Base-by-base conservation (phyloP, 2,888 invertebrate species). In the Pharmacophagus antenor region DNA sequence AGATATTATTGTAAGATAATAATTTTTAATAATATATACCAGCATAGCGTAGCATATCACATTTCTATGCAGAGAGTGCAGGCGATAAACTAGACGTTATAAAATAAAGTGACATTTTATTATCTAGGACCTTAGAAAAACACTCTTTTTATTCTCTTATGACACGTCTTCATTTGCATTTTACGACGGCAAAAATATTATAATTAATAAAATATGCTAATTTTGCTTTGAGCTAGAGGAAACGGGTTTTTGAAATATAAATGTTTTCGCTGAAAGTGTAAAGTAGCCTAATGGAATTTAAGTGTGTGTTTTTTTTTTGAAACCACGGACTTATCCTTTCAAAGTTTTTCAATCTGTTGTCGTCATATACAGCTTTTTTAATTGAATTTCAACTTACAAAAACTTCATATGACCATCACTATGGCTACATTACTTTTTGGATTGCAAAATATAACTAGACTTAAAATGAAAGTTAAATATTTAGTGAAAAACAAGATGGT, bases 181-280 rank as follows among this genome's bases (percentile, higher is more conserved):
- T 58, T 22, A 22, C 22, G 7, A 42, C 53, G 25, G 47, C 42
- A 47, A 37, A 58, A 49, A 48, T 53, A 42, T 53, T 42, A 49
- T 53, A 54, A 58, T 53, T 58, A 58, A 53, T 58, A 53, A 58
- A 58, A 58, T 48, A 58, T 53, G 53, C 42, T 37, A 58, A 58
- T 58, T 58, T 58, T n/a, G 17, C 48, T 58, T 53, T 53, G 58
- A 53, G 42, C 31, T 37, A 41, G 27, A 58, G 58, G 37, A 53
- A 53, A 42, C 25, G 53, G 53, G 37, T 49, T 42, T 52, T 58
- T 53, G 46, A 15, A 52, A 52, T n/a, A 46, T 23, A 21, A 46
- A 20, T 58, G 48, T 41, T 58, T 42, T 18, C 17, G 3, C 17
- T 41, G 15, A 48, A 42, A 53, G 10, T 23, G 4, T 17, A 18